Percentiles rank a stretch among this genome's conserved stretches.
These are phyloP conservation scores for Oncorhynchus nerka DNA, from an alignment of 2,113 vertebrate species.

Conservation along the genomic window DNA sequence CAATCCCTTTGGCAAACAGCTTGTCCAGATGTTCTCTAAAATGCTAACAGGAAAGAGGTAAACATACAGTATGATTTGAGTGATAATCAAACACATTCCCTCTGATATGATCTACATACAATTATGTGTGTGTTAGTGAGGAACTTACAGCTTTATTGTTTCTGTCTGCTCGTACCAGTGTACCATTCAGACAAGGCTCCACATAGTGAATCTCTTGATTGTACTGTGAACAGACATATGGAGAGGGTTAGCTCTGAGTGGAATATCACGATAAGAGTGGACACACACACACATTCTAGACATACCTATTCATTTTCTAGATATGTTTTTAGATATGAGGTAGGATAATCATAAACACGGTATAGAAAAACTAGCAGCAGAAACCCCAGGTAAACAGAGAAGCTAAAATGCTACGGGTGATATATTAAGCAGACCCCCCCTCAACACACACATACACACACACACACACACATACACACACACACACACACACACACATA, in stretches of 20 bases:
- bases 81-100: constrained; percentile 14
- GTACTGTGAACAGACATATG: constrained; percentile 78
- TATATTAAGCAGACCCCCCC: too few relatives aligned
- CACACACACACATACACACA: constrained; percentile 7
- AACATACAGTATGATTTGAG: constrained; percentile 8
- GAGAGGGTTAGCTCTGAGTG: constrained; percentile 1
- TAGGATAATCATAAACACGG: too few relatives aligned
- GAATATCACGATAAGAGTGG: neutral
- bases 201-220: constrained; percentile 97
- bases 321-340: too few relatives aligned
- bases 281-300: neutral
- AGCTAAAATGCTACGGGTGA: too few relatives aligned
- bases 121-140: constrained; percentile 17
- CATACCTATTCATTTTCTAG: neutral
- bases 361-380: too few relatives aligned
- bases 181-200: constrained; percentile 95
- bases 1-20: constrained; percentile 95
- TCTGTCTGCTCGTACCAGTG: constrained; percentile 93
- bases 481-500: constrained; percentile 1
- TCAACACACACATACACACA: neutral
- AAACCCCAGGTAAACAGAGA: too few relatives aligned
- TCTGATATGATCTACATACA: constrained; percentile 1
- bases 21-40: constrained; percentile 96
- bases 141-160: constrained; percentile 93
- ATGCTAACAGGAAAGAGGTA: constrained; percentile 75